Conservation (phyloP, 2,113 vertebrate genomes). For the Irena cyanogastra region DNA sequence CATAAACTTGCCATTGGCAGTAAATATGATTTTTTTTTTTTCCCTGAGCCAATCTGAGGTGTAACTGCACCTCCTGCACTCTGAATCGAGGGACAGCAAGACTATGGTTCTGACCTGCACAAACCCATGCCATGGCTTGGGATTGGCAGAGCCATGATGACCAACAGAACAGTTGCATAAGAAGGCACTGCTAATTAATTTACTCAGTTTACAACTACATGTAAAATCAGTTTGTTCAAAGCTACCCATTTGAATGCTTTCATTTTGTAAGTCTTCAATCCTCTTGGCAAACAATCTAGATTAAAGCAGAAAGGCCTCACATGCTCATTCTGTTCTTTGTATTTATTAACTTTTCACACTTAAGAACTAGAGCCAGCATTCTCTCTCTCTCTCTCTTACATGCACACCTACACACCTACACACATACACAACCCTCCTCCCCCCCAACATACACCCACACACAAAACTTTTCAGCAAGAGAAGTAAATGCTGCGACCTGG, state of each 20-base stretch:
- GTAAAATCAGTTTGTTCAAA: not conserved
- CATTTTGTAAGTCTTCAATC: not conserved
- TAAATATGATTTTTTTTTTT: not conserved
- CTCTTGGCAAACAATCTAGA: slow-evolving; percentile 4
- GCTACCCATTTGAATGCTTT: not conserved
- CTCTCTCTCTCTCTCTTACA: not conserved
- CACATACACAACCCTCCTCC: no score
- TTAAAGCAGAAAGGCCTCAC: slow-evolving; percentile 50
- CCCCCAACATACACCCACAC: no score
- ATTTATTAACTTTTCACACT: slow-evolving; percentile 24
- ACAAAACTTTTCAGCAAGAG: slow-evolving; percentile 20
- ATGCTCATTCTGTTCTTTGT: not conserved
- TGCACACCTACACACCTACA: no score
- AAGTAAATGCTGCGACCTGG: not conserved
- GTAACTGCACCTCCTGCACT: not conserved
- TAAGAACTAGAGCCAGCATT: not conserved
- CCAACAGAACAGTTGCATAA: not conserved
- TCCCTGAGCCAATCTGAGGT: not conserved
- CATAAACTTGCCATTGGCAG: not conserved
- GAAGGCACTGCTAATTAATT: slow-evolving; percentile 24
- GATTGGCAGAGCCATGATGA: not conserved
- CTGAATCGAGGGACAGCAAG: not conserved
- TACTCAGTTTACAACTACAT: not conserved
- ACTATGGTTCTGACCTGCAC: not conserved
- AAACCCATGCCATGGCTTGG: not conserved